These are phyloP conservation scores for Urechis unicinctus DNA, from an alignment of 2,888 invertebrate species.

Conservation along the genomic window DNA sequence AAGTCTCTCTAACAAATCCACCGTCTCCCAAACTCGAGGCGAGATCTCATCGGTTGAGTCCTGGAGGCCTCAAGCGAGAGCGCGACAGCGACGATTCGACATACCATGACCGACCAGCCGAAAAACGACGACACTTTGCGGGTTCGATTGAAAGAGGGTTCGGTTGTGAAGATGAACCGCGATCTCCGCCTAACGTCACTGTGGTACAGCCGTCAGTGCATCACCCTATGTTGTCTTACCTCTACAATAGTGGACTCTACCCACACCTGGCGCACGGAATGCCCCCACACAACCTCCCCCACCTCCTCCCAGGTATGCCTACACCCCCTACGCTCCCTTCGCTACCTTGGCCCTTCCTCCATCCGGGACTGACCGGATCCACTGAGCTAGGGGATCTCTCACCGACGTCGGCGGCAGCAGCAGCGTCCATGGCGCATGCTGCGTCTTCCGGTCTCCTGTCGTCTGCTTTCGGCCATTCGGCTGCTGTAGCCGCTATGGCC, in stretches of 20 bases:
- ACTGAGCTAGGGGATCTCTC: conserved; percentile 7
- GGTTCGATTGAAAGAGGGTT: too few relatives aligned
- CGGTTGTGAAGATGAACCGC: too few relatives aligned
- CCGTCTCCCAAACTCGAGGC: too few relatives aligned
- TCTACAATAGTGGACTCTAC: conserved; percentile 73
- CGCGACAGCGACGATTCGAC: too few relatives aligned
- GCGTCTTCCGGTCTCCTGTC: conserved; percentile 15
- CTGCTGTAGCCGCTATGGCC: conserved; percentile 77
- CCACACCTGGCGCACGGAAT: too few relatives aligned
- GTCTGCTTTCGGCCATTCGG: conserved; percentile 78
- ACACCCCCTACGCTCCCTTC: conserved; percentile 15
- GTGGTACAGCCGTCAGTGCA: conserved; percentile 76
- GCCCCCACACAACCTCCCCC: conserved; percentile 53
- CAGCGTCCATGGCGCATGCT: conserved; percentile 55
- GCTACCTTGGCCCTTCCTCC: conserved; percentile 25
- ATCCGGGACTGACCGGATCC: not conserved
- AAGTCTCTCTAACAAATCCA: too few relatives aligned
- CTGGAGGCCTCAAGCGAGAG: too few relatives aligned
- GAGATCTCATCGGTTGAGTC: too few relatives aligned
- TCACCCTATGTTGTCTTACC: conserved; percentile 84
- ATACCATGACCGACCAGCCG: too few relatives aligned
- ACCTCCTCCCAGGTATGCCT: conserved; percentile 10
- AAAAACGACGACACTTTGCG: too few relatives aligned
- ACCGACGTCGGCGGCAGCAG: not conserved
- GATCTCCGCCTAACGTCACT: conserved; percentile 79